A percentile compares a stretch with the other conserved stretches of the same genome.
These are phyloP conservation scores for Iphiclides podalirius DNA, from an alignment of 2,888 invertebrate species.

Conservation along the genomic window DNA sequence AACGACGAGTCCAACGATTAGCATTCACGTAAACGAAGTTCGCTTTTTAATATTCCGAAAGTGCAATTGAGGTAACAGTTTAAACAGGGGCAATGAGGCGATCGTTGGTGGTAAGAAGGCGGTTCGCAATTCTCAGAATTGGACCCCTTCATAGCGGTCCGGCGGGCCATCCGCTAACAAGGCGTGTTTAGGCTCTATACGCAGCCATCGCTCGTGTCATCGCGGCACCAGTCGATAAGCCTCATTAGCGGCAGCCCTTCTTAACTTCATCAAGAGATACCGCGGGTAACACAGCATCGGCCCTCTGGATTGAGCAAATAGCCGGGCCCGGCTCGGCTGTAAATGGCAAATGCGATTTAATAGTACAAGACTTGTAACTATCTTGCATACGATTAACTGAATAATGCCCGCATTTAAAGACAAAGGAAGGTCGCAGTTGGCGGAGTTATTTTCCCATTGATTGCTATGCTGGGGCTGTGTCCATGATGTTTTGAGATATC, in stretches of 20 bases:
- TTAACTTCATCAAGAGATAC: constrained; percentile 63
- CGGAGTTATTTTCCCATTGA: constrained; percentile 6
- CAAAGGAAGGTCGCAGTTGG: constrained; percentile 10
- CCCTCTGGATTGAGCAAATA: constrained; percentile 22
- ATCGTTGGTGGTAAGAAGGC: constrained; percentile 4
- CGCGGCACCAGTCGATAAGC: constrained; percentile 57
- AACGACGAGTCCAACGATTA: too few species aligned
- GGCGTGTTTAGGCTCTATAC: constrained; percentile 43
- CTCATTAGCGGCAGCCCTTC: constrained; percentile 64
- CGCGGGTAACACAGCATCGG: constrained; percentile 17
- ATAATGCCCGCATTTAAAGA: constrained; percentile 8
- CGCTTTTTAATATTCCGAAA: too few species aligned
- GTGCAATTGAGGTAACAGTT: too few species aligned
- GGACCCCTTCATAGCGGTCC: constrained; percentile 27
- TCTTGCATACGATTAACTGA: constrained; percentile 20
- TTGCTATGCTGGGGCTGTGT: too few species aligned
- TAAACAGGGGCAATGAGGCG: constrained; percentile 2
- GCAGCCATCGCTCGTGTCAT: constrained; percentile 69
- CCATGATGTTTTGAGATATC: too few species aligned
- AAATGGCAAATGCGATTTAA: constrained; percentile 22
- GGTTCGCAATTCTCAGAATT: constrained; percentile 16
- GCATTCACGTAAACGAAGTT: too few species aligned
- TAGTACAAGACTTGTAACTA: constrained; percentile 21
- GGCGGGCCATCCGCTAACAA: constrained; percentile 50
- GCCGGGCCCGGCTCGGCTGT: constrained; percentile 9